Conservation (phyloP, 2,797 vertebrate genomes). For the Arnoldichthys spilopterus region DNA sequence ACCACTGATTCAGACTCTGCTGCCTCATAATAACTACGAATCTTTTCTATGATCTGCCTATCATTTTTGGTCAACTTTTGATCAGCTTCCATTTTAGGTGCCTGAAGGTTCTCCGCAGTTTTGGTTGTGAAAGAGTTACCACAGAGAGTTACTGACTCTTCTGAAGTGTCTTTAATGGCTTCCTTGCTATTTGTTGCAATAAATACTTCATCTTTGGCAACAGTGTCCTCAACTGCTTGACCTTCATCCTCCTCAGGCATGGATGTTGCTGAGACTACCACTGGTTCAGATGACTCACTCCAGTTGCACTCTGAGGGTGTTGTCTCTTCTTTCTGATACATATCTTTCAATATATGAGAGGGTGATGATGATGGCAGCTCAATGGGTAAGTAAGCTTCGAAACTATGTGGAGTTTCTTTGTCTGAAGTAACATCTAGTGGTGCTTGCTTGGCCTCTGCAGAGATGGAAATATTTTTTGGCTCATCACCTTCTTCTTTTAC, state of each 20-base stretch:
- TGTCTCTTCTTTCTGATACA: conserved; percentile 22
- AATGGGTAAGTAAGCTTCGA: conserved; percentile 62
- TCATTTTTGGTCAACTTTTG: conserved; percentile 72
- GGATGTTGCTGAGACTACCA: background rate
- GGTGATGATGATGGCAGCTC: conserved; percentile 55
- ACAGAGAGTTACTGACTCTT: background rate
- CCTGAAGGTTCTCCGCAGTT: conserved; percentile 17
- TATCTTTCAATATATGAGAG: conserved; percentile 59
- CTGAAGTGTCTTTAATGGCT: background rate
- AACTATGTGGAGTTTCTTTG: conserved; percentile 30
- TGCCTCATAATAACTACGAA: conserved; percentile 81
- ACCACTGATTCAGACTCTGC: conserved; percentile 72
- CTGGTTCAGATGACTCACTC: conserved; percentile 26
- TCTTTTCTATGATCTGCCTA: conserved; percentile 82
- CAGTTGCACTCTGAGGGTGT: conserved; percentile 1
- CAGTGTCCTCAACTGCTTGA: conserved; percentile 20
- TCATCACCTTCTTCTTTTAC: conserved; percentile 27
- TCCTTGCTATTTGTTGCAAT: conserved; percentile 2
- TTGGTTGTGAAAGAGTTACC: background rate
- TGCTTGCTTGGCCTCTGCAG: conserved; percentile 13
- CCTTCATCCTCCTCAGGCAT: conserved; percentile 12
- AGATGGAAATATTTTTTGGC: conserved; percentile 1
- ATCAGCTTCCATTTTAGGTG: conserved; percentile 53
- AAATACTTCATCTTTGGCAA: conserved; percentile 27
- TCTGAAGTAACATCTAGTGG: conserved; percentile 4